phyloP scores from a whole-genome alignment of 2,888 invertebrate genomes.

The Callosobruchus maculatus region DNA sequence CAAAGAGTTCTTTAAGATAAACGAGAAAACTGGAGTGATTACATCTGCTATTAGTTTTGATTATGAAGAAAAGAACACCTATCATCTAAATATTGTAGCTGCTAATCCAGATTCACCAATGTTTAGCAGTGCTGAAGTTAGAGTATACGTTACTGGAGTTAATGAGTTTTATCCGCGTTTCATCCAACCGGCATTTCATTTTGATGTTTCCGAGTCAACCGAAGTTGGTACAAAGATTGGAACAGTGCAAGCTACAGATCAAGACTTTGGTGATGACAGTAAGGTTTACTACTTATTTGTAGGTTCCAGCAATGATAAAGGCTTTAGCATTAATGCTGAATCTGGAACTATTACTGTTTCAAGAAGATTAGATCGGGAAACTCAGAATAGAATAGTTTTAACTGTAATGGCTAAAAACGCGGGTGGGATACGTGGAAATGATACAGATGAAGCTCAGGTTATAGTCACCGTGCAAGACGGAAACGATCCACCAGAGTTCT shows the following conservation, averaged over 20 bases:
- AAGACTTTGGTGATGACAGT: slow-evolving; percentile 84
- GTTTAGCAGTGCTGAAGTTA: slow-evolving; percentile 69
- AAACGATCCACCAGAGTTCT: slow-evolving; percentile 92
- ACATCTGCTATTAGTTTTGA: slow-evolving; percentile 76
- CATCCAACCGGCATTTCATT: slow-evolving; percentile 84
- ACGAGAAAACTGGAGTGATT: slow-evolving; percentile 72
- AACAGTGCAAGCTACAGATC: slow-evolving; percentile 81
- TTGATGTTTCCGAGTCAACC: slow-evolving; percentile 90
- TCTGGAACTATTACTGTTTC: slow-evolving; percentile 83
- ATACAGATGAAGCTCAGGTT: slow-evolving; percentile 92
- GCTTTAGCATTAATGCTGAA: slow-evolving; percentile 80
- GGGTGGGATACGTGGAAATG: slow-evolving; percentile 90
- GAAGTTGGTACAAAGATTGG: slow-evolving; percentile 83
- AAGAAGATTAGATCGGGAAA: slow-evolving; percentile 78
- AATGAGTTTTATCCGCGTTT: slow-evolving; percentile 89
- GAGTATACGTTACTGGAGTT: slow-evolving; percentile 76
- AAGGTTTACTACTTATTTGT: slow-evolving; percentile 88
- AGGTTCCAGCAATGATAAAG: slow-evolving; percentile 88
- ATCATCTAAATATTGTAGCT: slow-evolving; percentile 74
- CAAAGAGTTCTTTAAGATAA: slow-evolving; percentile 72
- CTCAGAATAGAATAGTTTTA: slow-evolving; percentile 82
- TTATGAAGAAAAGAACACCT: slow-evolving; percentile 77
- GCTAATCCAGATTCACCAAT: slow-evolving; percentile 83
- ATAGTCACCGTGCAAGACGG: slow-evolving; percentile 92
- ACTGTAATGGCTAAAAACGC: slow-evolving; percentile 93